Base-by-base conservation (phyloP, 1,140 invertebrate species). In the Leptopilina boulardi region DNA sequence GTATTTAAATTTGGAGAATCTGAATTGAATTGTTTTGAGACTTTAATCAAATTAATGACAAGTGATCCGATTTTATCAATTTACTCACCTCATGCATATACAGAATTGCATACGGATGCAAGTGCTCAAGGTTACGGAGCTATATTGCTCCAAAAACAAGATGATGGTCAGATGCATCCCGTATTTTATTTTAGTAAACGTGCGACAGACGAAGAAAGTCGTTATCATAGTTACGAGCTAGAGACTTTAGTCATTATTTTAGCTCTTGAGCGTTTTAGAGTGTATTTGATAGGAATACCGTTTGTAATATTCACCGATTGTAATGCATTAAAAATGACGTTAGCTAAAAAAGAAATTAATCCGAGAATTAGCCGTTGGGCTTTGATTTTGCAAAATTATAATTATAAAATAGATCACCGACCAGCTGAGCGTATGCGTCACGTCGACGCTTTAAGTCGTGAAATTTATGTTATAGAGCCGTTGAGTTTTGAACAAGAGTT, bases 351-450 rank as follows among this genome's bases (percentile, higher is more conserved):
- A 23, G 41, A 54, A 26, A 66, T 74, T 19, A 59, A 66, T n/a
- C 54, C 56, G 9, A 26, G 56, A 30, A 74, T 70, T 13, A 38
- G 19, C 3, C 56, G 73, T 21, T 74, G 73, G 73, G 73, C 73
- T 19, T 9, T 66, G 30, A 41, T 74, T 15, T n/a, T 74, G 13
- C 9, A 51, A 23, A 19, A 15, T 0, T 73, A 73, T 54, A n/a
- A 73, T 10, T 73, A 30, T 13, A 21, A 73, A 34, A n/a, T 73
- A 5, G 11, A 42, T 26, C 71, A 51, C 26, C 44, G 23, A 13
- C 44, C 71, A 15, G 44, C 21, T 30, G 47, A 73, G 21, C 71
- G 71, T 4, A 73, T 73, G 70, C 34, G 42, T 8, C 74, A 70
- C 19, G 74, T 70, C 1, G 59, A 75, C 18, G 74, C 74, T 5